A percentile compares a stretch with the other conserved stretches of the same genome.
Evolutionary conservation across 1,140 invertebrate species (phyloP).

Genomic region (Pantala flavescens): DNA sequence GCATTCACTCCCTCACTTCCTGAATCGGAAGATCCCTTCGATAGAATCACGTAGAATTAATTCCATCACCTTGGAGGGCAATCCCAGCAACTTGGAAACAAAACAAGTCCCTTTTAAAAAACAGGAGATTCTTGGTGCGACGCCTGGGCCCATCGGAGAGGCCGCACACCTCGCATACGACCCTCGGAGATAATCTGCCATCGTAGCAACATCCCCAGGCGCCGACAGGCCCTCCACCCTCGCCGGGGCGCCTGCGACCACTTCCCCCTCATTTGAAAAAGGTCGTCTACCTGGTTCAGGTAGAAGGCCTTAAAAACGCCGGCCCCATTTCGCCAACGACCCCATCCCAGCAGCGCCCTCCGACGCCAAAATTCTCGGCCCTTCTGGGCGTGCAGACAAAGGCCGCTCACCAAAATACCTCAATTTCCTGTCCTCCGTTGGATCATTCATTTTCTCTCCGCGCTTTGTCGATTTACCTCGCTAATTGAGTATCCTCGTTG

Average conservation of each 20-base stretch:
- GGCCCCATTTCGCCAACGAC: not conserved
- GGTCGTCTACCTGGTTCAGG: not conserved
- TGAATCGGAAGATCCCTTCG: no score
- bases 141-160: no score
- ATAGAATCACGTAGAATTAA: no score
- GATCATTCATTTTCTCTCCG: constrained; percentile 5
- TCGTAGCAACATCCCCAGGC: not conserved
- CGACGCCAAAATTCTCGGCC: not conserved
- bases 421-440: not conserved
- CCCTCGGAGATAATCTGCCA: not conserved
- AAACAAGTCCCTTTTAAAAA: no score
- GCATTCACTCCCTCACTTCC: no score
- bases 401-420: not conserved
- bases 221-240: not conserved
- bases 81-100: no score
- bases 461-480: not conserved
- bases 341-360: not conserved
- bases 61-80: no score
- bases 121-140: no score
- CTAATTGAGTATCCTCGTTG: not conserved
- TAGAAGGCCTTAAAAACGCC: no score
- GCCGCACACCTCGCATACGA: no score
- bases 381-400: not conserved
- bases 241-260: not conserved
- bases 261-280: not conserved